A percentile compares a stretch with the other conserved stretches of the same genome.
These are phyloP conservation scores for Oenanthe melanoleuca DNA, from an alignment of 2,113 vertebrate genomes.

Conservation along the genomic window DNA sequence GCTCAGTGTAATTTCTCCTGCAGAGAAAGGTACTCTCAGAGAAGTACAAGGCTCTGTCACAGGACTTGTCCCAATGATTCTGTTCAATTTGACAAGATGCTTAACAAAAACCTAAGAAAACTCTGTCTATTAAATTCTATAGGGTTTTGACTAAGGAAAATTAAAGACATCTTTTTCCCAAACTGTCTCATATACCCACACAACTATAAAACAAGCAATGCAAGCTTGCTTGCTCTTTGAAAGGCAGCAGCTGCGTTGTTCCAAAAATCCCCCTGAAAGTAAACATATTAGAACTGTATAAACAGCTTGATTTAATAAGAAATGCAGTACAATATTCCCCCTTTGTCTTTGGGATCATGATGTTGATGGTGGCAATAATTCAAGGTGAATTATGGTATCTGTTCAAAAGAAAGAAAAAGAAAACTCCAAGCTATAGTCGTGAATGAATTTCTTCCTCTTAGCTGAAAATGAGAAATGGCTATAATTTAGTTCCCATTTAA, in stretches of 20 bases:
- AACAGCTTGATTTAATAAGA: slow-evolving; percentile 62
- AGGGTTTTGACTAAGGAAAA: slow-evolving; percentile 40
- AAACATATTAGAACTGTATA: slow-evolving; percentile 65
- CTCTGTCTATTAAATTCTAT: background rate
- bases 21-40: background rate
- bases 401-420: slow-evolving; percentile 29
- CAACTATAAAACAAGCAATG: background rate
- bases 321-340: slow-evolving; percentile 37
- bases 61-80: background rate
- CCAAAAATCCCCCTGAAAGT: slow-evolving; percentile 56
- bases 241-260: slow-evolving; percentile 63
- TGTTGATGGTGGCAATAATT: slow-evolving; percentile 32
- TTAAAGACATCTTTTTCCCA: slow-evolving; percentile 31
- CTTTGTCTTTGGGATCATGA: slow-evolving; percentile 37
- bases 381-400: slow-evolving; percentile 59
- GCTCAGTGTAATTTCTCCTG: background rate
- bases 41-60: background rate
- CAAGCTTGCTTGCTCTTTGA: slow-evolving; percentile 43
- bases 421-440: slow-evolving; percentile 24
- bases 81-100: background rate
- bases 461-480: slow-evolving; percentile 67
- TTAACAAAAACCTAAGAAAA: slow-evolving; percentile 7
- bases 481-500: slow-evolving; percentile 70
- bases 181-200: slow-evolving; percentile 20
- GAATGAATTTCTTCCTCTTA: slow-evolving; percentile 68